Evolutionary conservation across 2,888 invertebrate species (phyloP), one percentile per base, ranked within the genome.

Genomic region (Eucera pruinosa): DNA sequence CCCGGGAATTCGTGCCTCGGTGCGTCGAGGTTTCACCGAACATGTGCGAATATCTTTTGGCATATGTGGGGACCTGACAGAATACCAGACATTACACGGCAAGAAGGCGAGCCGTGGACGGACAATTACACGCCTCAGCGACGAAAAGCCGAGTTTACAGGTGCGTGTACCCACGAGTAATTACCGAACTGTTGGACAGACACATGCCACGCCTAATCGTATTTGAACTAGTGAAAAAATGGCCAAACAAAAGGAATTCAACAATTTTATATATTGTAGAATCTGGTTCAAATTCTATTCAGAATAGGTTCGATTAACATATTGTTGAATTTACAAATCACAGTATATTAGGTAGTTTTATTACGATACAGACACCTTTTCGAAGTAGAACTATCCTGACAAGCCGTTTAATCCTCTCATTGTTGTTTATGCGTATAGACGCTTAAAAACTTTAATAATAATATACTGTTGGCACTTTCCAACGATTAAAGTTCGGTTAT

Each of bases 81-180:
- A 79, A 85, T 78, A 78, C 73, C 68, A 48, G 79, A 69, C 80
- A 84, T 86, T 83, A 84, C 66, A 11, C 13, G 33, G 2, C n/a
- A 9, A 78, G 48, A 68, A 64, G 66, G 54, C 78, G 80, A 82
- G 58, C 79, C 73, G 75, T 57, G 54, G 39, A 64, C 27, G 48
- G 68, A 55, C 85, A 88, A 90, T 90, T 89, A 87, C 80, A 81
- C 73, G 81, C 80, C 78, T 75, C 83, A 72, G 74, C 72, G 83
- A 72, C 84, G 85, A 86, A 89, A 88, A 90, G 84, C 71, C 65
- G 77, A 52, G 66, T 79, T 89, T 86, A 88, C 89, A 90, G 90
- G 89, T 90, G 90, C 80, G 83, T 82, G 83, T 84, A 85, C 73
- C 83, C 83, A 85, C 80, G 78, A 57, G 61, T 50, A 66, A 77